Evolutionary conservation across 2,888 invertebrate species (phyloP), one percentile per base, ranked within the genome.

Genomic region (Bombylius discolor): DNA sequence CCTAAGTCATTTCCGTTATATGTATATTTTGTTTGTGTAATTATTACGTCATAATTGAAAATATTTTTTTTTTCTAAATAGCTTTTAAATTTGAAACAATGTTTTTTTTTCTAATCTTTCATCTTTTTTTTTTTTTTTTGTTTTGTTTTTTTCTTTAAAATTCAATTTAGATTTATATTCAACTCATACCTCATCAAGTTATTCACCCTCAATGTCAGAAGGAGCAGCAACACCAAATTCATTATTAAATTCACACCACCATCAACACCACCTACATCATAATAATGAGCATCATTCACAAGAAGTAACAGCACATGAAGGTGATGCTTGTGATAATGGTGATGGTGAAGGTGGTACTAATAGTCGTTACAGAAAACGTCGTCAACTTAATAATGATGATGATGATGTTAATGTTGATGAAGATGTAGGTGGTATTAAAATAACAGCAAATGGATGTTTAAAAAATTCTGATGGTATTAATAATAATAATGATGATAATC

Each of bases 161-260:
- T 5, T 11, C 8, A 11, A 11, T 42, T 12, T 65, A 74, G 74
- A 74, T 63, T 70, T 74, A 66, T 74, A 73, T 62, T 73, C 74
- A 56, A 73, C 74, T 53, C 74, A 74, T 64, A 74, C 74, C 62
- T 74, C 74, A 52, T 73, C 73, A 49, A 74, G 72, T 59, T 74
- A 73, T 60, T 74, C 74, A 63, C 74, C 74, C 39, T 73, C 73
- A 47, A 68, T 73, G 60, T 74, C 74, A 56, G 74, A 74, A 57
- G 74, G 70, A 60, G 71, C 72, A 44, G 59, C 70, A 61, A 73
- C 74, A 57, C 74, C 74, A 57, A 74, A 73, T 56, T 72, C 72
- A 4, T 62, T 69, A 58, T 63, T 64, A 57, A 64, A 66, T 56
- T 65, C 64, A 46, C 65, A 64, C 49, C 62, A 61, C 23, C 61